These are phyloP conservation scores for Dermolepida albohirtum DNA, from an alignment of 2,888 invertebrate genomes.

Conservation along the genomic window DNA sequence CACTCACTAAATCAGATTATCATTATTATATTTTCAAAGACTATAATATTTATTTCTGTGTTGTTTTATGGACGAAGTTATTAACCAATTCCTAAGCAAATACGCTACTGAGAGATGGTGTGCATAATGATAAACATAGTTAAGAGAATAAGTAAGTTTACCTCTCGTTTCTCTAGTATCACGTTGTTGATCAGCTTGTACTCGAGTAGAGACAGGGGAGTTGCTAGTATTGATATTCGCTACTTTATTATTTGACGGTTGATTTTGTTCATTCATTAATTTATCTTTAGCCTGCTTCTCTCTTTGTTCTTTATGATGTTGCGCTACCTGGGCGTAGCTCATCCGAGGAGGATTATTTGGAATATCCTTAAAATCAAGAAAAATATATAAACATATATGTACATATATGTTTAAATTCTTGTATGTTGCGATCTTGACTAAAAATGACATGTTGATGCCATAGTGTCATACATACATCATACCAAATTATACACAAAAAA, in stretches of 20 bases:
- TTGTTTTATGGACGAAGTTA: no score
- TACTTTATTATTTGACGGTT: slow-evolving; percentile 38
- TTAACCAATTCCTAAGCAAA: no score
- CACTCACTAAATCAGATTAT: no score
- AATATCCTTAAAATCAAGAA: slow-evolving; percentile 44
- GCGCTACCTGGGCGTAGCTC: slow-evolving; percentile 77
- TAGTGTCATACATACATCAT: no score
- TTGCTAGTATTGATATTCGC: slow-evolving; percentile 41
- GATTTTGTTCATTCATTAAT: slow-evolving; percentile 47
- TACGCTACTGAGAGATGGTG: no score
- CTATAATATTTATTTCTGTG: no score
- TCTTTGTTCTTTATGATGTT: slow-evolving; percentile 70
- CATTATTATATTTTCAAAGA: no score
- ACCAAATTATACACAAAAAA: no score
- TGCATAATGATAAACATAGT: background rate
- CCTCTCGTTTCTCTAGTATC: slow-evolving; percentile 50
- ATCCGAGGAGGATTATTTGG: slow-evolving; percentile 64
- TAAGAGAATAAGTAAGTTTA: slow-evolving; percentile 21
- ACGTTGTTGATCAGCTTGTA: slow-evolving; percentile 51
- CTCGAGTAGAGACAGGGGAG: slow-evolving; percentile 46
- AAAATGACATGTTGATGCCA: no score
- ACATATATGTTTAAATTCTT: background rate
- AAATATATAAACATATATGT: background rate
- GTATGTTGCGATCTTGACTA: no score
- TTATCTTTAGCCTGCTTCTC: slow-evolving; percentile 54